Base-by-base conservation (phyloP, 2,888 invertebrate species). In the Dilophus febrilis region DNA sequence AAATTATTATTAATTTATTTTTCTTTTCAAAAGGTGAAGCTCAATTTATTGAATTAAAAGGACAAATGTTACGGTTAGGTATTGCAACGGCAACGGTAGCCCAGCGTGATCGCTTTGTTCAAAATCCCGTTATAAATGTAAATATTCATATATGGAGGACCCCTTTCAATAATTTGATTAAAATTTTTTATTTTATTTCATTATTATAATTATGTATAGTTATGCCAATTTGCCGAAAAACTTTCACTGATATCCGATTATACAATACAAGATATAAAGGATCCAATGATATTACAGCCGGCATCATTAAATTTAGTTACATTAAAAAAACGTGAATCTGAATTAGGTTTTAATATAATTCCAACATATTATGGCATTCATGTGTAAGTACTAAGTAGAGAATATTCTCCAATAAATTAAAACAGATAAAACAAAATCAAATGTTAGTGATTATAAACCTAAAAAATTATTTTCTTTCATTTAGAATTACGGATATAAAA, bases 281-380 rank as follows among this genome's bases (percentile, higher is more conserved):
- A 95, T 68, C 88, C 94, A 4, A 72, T 88, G 68, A 75, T 91
- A 48, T 67, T 95, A 44, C 90, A 90, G 63, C 91, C 92, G 7
- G 85, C 91, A 2, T 78, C 83, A n/a, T 66, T 95, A 46, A 88
- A 87, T 62, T 65, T 86, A 45, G 88, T 90, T 29, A 79, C 83
- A 33, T 68, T 94, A 46, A 83, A 84, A 50, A 88, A 88, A 58
- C 78, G 79, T 27, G 84, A 80, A 49, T 83, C 86, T 51, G 85
- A 91, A 62, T 67, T 88, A 52, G 95, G 94, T 19, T 86, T 95
- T 63, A 78, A 77, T 56, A 84, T 95, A 49, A 74, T 83, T 54
- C 84, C 90, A 10, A 84, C 83, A 32, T 85, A 81, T 62, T 82
- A 81, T 59, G 77, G 79, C 1, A 70, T 77, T 46, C 74, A 70